phyloP scores from a whole-genome alignment of 2,797 vertebrate genomes.

The Aulostomus chinensis region DNA sequence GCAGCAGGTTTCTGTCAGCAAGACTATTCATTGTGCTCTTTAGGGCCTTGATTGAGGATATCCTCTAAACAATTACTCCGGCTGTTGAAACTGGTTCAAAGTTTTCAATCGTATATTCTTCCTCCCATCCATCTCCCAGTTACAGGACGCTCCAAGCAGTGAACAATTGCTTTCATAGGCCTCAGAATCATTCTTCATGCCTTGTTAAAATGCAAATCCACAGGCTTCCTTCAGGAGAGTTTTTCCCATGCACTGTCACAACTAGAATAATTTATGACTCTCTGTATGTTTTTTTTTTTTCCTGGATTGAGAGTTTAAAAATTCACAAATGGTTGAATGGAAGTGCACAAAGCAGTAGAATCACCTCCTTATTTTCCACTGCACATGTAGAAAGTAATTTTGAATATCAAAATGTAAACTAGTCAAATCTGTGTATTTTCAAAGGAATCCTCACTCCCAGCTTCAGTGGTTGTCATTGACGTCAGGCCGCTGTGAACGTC shows the following conservation, averaged over 20 bases:
- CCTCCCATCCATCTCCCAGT: conserved; percentile 40
- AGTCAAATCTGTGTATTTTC: not conserved
- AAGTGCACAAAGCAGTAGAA: too few relatives aligned
- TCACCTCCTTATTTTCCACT: too few relatives aligned
- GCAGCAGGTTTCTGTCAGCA: conserved; percentile 52
- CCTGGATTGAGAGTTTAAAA: too few relatives aligned
- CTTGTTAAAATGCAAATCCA: conserved; percentile 17
- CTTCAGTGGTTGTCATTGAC: conserved; percentile 9
- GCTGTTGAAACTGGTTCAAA: conserved; percentile 65
- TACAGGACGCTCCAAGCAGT: conserved; percentile 23
- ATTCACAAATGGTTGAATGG: too few relatives aligned
- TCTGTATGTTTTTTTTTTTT: too few relatives aligned
- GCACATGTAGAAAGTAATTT: too few relatives aligned
- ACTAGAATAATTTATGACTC: too few relatives aligned
- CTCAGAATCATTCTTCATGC: conserved; percentile 20
- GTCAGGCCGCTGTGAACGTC: conserved; percentile 23
- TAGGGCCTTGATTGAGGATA: conserved; percentile 72
- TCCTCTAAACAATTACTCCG: conserved; percentile 65
- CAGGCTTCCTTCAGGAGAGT: not conserved
- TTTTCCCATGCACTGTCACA: too few relatives aligned
- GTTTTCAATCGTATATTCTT: conserved; percentile 46
- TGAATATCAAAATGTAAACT: too few relatives aligned
- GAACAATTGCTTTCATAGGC: conserved; percentile 30
- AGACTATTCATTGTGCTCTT: conserved; percentile 65
- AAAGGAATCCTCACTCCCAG: too few relatives aligned